A percentile compares a stretch with the other conserved stretches of the same genome.
These are phyloP conservation scores for Megalops cyprinoides DNA, from an alignment of 2,797 vertebrate species.

Conservation along the genomic window DNA sequence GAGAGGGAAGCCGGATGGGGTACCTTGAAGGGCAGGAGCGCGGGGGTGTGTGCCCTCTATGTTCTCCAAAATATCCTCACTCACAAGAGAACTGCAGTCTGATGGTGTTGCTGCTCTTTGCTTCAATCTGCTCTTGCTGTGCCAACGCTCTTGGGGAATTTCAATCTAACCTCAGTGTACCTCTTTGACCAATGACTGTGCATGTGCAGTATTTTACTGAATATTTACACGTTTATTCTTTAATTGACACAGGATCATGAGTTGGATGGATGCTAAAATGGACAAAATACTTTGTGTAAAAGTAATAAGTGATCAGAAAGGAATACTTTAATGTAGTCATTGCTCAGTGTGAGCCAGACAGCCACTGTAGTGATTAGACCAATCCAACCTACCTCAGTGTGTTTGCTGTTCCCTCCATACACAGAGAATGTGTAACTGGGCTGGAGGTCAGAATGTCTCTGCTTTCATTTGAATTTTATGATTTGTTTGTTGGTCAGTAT, in stretches of 20 bases:
- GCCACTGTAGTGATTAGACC: not conserved
- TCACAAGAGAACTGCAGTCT: too few relatives aligned
- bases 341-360: too few relatives aligned
- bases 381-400: not conserved
- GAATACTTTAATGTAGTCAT: too few relatives aligned
- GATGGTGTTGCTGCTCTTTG: not conserved
- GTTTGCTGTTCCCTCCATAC: not conserved
- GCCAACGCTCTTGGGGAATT: not conserved
- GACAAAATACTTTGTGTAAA: too few relatives aligned
- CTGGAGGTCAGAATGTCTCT: not conserved
- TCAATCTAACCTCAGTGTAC: not conserved
- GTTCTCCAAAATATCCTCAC: too few relatives aligned
- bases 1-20: too few relatives aligned
- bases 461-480: not conserved
- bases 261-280: too few relatives aligned
- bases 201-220: not conserved
- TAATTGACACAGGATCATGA: too few relatives aligned
- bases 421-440: not conserved
- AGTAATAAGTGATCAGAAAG: too few relatives aligned
- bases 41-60: too few relatives aligned
- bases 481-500: slow-evolving; percentile 2
- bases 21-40: too few relatives aligned
- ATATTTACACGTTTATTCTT: not conserved
- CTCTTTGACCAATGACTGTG: not conserved
- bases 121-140: not conserved